Base-by-base conservation (phyloP, 2,797 vertebrate genomes). In the Sebastes matsubarae region DNA sequence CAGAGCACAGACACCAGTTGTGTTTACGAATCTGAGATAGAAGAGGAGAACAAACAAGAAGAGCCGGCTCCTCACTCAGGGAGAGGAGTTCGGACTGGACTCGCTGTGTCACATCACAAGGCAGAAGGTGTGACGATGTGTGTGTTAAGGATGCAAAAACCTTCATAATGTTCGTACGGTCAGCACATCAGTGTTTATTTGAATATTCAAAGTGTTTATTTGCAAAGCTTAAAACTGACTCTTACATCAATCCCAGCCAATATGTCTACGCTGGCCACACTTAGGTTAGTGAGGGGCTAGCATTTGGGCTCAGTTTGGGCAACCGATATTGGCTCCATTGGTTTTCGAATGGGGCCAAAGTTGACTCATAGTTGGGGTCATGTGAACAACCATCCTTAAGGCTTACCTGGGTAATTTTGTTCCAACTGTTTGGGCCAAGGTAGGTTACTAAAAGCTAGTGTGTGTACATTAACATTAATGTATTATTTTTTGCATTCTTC, bases 11-110 rank as follows among this genome's bases (percentile, higher is more conserved):
- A 83, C 67, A 69, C 68, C 71, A 13, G 74, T 87, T 83, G 81
- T 92, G 93, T 94, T 94, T 92, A 94, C 92, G 89, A 92, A 91
- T 92, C 90, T 84, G 61, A 91, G 86, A 90, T 85, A 82, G 91
- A 89, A 74, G 82, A 81, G 79, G 79, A 88, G 88, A 88, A 89
- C 92, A 94, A 92, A 94, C 87, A 92, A 69, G 55, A 73, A 84
- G 87, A 81, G 90, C 71, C 68, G 78, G 82, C 73, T 85, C 78
- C 77, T 86, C 81, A 83, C 75, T 82, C 80, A 72, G 72, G 38
- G 68, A 87, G 82, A 86, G 73, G 68, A 81, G 87, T 86, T 72
- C 7, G 10, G 58, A 87, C 85, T 84, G 52, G 24, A 88, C 84
- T 87, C 74, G 24, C 64, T 69, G 36, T 84, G 87, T 82, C 83